A percentile compares a stretch with the other conserved stretches of the same genome.
Conservation (phyloP, 35 echinoderm and acorn worm genomes). For the Strongylocentrotus purpuratus region DNA sequence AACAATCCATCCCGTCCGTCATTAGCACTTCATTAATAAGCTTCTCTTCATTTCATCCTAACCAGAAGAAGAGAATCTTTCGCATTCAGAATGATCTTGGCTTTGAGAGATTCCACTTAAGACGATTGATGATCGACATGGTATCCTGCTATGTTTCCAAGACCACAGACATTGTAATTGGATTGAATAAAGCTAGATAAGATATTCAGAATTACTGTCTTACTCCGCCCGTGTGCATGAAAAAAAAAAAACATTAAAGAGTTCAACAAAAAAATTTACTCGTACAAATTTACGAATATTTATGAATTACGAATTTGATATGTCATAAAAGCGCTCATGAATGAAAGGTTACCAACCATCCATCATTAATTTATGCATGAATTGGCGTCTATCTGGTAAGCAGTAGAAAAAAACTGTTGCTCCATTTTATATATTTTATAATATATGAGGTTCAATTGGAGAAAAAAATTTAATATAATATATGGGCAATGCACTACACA, state of each 20-base stretch:
- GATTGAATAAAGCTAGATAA: neutral
- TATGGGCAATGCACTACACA: too few relatives aligned
- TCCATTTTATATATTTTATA: too few relatives aligned
- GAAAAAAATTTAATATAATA: too few relatives aligned
- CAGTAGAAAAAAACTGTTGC: too few relatives aligned
- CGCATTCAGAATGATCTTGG: neutral
- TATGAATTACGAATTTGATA: too few relatives aligned
- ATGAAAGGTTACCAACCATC: too few relatives aligned
- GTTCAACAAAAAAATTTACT: neutral
- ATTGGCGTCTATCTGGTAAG: too few relatives aligned
- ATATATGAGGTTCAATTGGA: too few relatives aligned
- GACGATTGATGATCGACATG: neutral
- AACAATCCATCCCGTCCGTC: neutral
- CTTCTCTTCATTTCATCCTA: neutral
- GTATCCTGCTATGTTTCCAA: neutral
- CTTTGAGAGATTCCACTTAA: neutral
- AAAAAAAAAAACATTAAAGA: neutral
- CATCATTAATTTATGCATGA: too few relatives aligned
- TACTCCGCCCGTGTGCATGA: neutral
- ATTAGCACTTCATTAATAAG: neutral
- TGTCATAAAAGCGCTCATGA: too few relatives aligned
- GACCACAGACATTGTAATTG: slow-evolving; percentile 9
- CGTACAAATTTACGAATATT: too few relatives aligned
- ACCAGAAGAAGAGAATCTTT: neutral
- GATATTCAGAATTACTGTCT: neutral